phyloP scores from a whole-genome alignment of 2,113 vertebrate genomes.

The Gopherus flavomarginatus region DNA sequence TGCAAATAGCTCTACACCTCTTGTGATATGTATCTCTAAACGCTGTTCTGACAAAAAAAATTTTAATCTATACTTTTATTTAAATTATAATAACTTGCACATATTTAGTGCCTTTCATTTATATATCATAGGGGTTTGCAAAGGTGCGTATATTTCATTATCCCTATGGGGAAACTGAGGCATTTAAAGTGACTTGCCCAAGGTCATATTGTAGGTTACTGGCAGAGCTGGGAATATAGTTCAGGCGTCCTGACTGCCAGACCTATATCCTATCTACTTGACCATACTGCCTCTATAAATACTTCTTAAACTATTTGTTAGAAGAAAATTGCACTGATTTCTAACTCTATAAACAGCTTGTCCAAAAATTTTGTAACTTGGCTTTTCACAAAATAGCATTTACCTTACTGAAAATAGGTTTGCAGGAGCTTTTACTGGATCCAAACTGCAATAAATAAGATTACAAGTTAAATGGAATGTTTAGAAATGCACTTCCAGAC shows the following conservation, averaged over 20 bases:
- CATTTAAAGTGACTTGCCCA: constrained; percentile 26
- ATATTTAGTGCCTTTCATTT: neutral
- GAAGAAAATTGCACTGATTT: neutral
- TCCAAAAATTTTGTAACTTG: constrained; percentile 13
- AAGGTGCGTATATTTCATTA: neutral
- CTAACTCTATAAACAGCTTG: neutral
- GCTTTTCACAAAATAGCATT: neutral
- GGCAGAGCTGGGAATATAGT: constrained; percentile 15
- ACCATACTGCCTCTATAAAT: neutral
- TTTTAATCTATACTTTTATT: constrained; percentile 19
- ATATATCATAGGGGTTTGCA: constrained; percentile 22
- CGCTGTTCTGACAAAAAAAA: neutral
- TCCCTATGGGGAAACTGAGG: neutral
- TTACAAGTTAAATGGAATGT: constrained; percentile 6
- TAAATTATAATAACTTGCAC: neutral
- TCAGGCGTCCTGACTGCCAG: neutral
- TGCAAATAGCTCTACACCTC: too few species aligned
- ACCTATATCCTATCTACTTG: neutral
- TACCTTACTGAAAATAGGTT: constrained; percentile 5
- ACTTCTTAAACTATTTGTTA: neutral
- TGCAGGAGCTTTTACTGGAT: neutral
- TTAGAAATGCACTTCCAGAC: neutral
- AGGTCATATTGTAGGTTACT: neutral
- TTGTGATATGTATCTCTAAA: constrained; percentile 17
- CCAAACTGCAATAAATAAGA: neutral